A percentile compares a stretch with the other conserved stretches of the same genome.
These are phyloP conservation scores for Aplodontia rufa DNA, from an alignment of 2,113 vertebrate species.

Conservation along the genomic window DNA sequence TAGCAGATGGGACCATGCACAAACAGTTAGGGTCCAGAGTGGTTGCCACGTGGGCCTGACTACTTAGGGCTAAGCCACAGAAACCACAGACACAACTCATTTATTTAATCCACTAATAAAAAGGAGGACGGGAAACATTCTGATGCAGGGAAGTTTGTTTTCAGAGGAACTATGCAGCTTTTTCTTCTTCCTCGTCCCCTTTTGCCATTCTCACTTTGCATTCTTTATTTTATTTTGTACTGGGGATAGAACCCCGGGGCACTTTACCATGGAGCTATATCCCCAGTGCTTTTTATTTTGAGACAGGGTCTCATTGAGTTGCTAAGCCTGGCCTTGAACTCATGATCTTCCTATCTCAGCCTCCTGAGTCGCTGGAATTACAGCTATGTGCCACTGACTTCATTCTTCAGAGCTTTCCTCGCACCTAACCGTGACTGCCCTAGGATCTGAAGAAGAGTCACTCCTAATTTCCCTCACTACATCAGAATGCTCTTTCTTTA, in stretches of 20 bases:
- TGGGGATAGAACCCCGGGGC: no score
- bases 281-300: no score
- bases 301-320: no score
- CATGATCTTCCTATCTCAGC: no score
- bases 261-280: no score
- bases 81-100: not conserved
- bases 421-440: accelerated
- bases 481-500: not conserved
- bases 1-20: not conserved
- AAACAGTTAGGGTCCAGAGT: not conserved
- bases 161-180: not conserved
- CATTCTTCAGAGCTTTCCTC: not conserved
- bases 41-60: not conserved
- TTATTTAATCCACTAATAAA: not conserved
- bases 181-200: not conserved
- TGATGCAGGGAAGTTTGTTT: not conserved
- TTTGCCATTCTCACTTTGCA: not conserved
- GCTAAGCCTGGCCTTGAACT: no score
- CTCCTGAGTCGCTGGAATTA: no score
- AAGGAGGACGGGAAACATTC: not conserved
- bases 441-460: not conserved
- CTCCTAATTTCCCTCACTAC: not conserved
- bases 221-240: not conserved
- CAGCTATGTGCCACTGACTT: no score
- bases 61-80: not conserved